phyloP scores from a whole-genome alignment of 1,140 invertebrate genomes.

The Monochamus saltuarius region DNA sequence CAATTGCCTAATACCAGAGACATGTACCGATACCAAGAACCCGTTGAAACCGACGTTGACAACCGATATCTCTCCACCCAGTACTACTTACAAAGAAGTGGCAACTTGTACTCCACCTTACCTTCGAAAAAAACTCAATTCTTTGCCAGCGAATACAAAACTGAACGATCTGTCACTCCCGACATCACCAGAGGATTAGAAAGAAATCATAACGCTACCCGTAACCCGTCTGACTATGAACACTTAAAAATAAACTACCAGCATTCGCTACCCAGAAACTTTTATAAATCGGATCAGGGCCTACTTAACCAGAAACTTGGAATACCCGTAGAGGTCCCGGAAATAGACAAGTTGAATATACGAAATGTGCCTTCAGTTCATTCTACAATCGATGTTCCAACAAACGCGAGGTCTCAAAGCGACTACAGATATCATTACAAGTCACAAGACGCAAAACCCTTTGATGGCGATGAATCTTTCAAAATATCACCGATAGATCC shows the following conservation, averaged over 20 bases:
- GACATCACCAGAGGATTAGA: conserved; percentile 58
- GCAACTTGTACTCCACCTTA: conserved; percentile 43
- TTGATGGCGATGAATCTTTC: conserved; percentile 32
- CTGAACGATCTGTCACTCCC: conserved; percentile 59
- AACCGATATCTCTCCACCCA: conserved; percentile 24
- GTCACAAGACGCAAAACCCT: neutral
- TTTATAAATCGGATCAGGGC: conserved; percentile 8
- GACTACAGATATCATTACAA: neutral
- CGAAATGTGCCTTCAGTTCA: conserved; percentile 27
- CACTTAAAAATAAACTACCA: no score
- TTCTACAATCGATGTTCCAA: neutral
- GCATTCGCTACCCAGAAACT: conserved; percentile 1
- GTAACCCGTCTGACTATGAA: no score
- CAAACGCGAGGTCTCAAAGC: neutral
- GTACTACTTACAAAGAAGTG: conserved; percentile 31
- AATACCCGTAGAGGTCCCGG: conserved; percentile 41
- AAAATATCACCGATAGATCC: conserved; percentile 67
- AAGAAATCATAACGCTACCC: conserved; percentile 7
- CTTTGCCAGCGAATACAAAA: conserved; percentile 45
- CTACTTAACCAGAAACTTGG: conserved; percentile 35
- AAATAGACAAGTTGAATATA: conserved; percentile 29
- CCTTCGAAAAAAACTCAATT: conserved; percentile 43
- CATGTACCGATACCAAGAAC: conserved; percentile 34
- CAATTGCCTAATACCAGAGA: conserved; percentile 12
- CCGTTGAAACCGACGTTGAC: conserved; percentile 23